Base-by-base conservation (phyloP, 2,797 vertebrate species). In the Triplophysa bombifrons region DNA sequence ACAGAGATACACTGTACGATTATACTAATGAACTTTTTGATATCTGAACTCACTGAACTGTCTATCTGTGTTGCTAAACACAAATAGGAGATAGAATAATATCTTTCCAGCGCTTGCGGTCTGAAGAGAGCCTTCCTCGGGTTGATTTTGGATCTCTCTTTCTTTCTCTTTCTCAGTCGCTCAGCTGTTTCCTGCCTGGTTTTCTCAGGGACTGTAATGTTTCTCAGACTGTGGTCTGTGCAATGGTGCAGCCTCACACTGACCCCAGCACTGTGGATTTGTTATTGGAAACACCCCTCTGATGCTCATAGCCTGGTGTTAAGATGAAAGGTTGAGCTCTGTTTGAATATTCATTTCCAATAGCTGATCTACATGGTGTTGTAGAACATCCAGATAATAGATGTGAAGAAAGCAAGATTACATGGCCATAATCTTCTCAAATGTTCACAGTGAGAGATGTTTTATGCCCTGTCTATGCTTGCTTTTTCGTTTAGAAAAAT, bases 201-300 rank as follows among this genome's bases (percentile, higher is more conserved):
- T 48, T 70, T 72, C 56, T 64, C 16, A 55, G 13, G 46, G 74
- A 60, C 44, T 64, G 51, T 67, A 70, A 61, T 34, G 76, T 84
- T 80, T 73, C 70, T 71, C 65, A 74, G n/a, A 72, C 64, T 82
- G 84, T 10, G 80, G 87, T 87, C 83, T 83, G 84, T 83, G 53
- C 63, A 63, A 69, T 76, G 77, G 70, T 73, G 48, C 74, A 84
- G 90, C 90, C 91, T 87, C 76, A 72, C 72, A 4, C 68, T 92
- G 90, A 94, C 92, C 92, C 84, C 6, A 0, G 84, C 80, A 78
- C 83, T 84, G 82, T 68, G 86, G 85, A 81, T 87, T 84, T 89
- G 86, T 91, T 90, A 87, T 90, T 92, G 89, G 86, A 92, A 90
- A 90, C 90, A 90, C 85, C 86, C 82, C 85, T 85, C 55, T 78